Evolutionary conservation across 1,140 invertebrate species (phyloP).

Genomic region (Armadillidium nasatum): DNA sequence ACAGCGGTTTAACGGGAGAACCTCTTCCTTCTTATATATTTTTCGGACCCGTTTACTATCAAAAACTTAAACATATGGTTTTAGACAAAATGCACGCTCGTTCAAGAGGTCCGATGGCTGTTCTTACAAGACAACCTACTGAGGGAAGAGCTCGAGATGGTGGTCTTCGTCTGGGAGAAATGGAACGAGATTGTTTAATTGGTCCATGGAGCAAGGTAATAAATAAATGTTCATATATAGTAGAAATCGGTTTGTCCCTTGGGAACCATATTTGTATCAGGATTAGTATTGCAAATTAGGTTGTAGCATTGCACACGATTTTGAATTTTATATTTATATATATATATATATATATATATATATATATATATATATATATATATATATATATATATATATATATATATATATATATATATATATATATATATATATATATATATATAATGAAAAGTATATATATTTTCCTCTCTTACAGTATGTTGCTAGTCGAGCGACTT

Average conservation of each 20-base stretch:
- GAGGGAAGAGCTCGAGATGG: conserved; percentile 96
- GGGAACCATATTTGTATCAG: too few species aligned
- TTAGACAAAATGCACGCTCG: conserved; percentile 99
- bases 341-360: too few species aligned
- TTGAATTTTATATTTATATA: too few species aligned
- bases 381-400: conserved; percentile 4
- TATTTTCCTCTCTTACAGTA: conserved; percentile 62
- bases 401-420: background rate
- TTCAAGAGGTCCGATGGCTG: conserved; percentile 85
- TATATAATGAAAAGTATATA: too few species aligned
- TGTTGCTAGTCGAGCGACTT: conserved; percentile 91
- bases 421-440: conserved; percentile 6
- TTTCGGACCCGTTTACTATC: conserved; percentile 92
- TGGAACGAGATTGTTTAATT: conserved; percentile 98
- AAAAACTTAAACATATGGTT: conserved; percentile 99
- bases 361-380: conserved; percentile 2
- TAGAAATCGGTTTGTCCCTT: too few species aligned
- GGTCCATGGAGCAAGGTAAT: conserved; percentile 91
- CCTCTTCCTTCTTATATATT: conserved; percentile 92
- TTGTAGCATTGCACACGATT: too few species aligned
- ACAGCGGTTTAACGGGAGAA: too few species aligned
- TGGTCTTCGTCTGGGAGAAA: conserved; percentile 93
- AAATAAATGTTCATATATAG: too few species aligned
- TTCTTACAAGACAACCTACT: conserved; percentile 93
- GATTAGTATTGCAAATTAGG: too few species aligned